Evolutionary conservation across 2,797 vertebrate species (phyloP).

Genomic region (Merluccius polli): DNA sequence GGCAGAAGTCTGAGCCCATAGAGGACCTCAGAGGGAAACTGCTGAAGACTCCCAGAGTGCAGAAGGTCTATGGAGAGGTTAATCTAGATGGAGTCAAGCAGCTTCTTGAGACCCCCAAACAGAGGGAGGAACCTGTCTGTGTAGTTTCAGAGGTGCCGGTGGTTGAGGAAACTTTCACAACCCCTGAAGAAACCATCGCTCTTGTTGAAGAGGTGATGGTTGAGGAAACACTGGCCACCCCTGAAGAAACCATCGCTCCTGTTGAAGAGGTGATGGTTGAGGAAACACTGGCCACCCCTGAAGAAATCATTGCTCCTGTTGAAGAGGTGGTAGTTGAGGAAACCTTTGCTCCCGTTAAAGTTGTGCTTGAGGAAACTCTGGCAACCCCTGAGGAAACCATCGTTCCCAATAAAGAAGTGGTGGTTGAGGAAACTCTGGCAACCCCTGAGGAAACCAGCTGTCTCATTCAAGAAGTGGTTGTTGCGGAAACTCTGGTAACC

Average conservation of each 20-base stretch:
- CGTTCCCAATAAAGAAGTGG: background rate
- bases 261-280: background rate
- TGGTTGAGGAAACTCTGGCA: background rate
- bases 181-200: no score
- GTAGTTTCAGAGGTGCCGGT: conserved; percentile 40
- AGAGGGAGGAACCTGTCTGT: conserved; percentile 44
- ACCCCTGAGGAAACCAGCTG: background rate
- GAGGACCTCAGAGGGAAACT: conserved; percentile 43
- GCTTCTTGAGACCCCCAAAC: conserved; percentile 53
- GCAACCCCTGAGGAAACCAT: background rate
- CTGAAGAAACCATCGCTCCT: conserved; percentile 7
- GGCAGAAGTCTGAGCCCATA: conserved; percentile 11
- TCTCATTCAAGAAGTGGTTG: no score
- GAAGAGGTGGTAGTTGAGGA: conserved; percentile 45
- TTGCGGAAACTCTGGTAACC: no score
- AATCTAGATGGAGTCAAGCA: conserved; percentile 36
- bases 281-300: conserved; percentile 10
- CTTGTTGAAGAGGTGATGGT: no score
- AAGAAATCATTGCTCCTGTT: conserved; percentile 38
- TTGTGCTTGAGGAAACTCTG: background rate
- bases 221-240: background rate
- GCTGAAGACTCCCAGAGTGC: conserved; percentile 41
- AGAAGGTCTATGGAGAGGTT: background rate
- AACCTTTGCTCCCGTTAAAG: background rate
- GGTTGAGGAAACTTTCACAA: no score